phyloP scores from a whole-genome alignment of 2,888 invertebrate genomes.

The Andrena flavipes region DNA sequence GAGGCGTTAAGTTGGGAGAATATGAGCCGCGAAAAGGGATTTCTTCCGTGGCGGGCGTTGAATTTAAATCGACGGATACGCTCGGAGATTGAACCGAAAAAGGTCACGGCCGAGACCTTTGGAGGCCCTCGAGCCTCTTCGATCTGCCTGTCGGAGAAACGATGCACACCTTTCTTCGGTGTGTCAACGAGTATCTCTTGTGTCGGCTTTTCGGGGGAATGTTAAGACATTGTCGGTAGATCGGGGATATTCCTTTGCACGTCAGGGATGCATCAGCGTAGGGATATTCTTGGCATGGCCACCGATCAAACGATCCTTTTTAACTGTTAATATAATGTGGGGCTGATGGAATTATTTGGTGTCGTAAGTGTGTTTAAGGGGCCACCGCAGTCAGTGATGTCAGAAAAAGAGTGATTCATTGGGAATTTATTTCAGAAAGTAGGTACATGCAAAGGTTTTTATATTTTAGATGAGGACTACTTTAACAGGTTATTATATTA shows the following conservation, averaged over 20 bases:
- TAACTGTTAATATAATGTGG: too few relatives aligned
- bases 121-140: conserved; percentile 29
- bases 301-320: too few relatives aligned
- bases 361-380: too few relatives aligned
- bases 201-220: background rate
- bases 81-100: conserved; percentile 32
- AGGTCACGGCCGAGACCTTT: conserved; percentile 43
- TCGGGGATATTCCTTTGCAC: background rate
- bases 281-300: too few relatives aligned
- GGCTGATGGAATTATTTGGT: too few relatives aligned
- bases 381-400: too few relatives aligned
- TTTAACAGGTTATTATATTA: too few relatives aligned
- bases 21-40: conserved; percentile 53
- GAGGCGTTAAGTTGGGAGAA: conserved; percentile 56
- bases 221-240: background rate
- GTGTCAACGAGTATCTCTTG: background rate
- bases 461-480: too few relatives aligned
- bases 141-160: conserved; percentile 13
- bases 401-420: too few relatives aligned
- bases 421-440: too few relatives aligned
- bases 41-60: conserved; percentile 57
- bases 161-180: conserved; percentile 1
- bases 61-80: conserved; percentile 59
- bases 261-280: too few relatives aligned
- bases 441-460: too few relatives aligned